A percentile compares a stretch with the other conserved stretches of the same genome.
These are phyloP conservation scores for Yasuhikotakia modesta DNA, from an alignment of 2,797 vertebrate species.

Conservation along the genomic window DNA sequence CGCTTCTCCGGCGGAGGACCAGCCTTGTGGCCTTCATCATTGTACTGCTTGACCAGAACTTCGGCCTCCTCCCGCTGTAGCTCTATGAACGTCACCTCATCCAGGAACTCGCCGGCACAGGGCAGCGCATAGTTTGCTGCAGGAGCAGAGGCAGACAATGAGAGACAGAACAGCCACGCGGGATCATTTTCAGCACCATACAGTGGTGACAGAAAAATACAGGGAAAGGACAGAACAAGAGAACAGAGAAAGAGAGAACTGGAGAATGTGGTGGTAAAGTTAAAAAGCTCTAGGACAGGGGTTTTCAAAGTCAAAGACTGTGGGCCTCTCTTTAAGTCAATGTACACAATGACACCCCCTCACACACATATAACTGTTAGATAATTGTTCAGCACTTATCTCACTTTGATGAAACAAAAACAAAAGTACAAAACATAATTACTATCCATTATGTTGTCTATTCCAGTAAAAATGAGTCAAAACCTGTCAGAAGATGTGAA, in stretches of 20 bases:
- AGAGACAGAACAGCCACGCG: conserved; percentile 74
- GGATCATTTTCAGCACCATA: conserved; percentile 70
- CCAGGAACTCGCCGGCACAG: conserved; percentile 87
- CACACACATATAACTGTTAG: too few relatives aligned
- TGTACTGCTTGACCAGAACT: conserved; percentile 86
- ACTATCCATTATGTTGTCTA: too few relatives aligned
- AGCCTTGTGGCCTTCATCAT: conserved; percentile 88
- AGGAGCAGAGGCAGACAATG: conserved; percentile 69
- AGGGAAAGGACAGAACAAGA: conserved; percentile 39
- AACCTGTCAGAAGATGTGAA: too few relatives aligned
- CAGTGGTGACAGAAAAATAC: conserved; percentile 47
- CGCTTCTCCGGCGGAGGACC: conserved; percentile 90
- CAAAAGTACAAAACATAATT: too few relatives aligned
- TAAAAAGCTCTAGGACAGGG: conserved; percentile 45
- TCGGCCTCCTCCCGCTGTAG: conserved; percentile 84
- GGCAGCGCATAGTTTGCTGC: conserved; percentile 91
- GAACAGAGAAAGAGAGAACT: conserved; percentile 36
- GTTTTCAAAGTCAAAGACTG: too few relatives aligned
- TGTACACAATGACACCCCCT: too few relatives aligned
- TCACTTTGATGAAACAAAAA: too few relatives aligned
- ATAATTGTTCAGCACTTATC: too few relatives aligned
- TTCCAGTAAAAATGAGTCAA: too few relatives aligned
- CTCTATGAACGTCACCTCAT: conserved; percentile 83
- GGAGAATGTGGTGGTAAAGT: conserved; percentile 43
- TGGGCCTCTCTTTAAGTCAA: too few relatives aligned